phyloP scores from a whole-genome alignment of 2,113 vertebrate genomes.

The Phylloscopus whistleri region DNA sequence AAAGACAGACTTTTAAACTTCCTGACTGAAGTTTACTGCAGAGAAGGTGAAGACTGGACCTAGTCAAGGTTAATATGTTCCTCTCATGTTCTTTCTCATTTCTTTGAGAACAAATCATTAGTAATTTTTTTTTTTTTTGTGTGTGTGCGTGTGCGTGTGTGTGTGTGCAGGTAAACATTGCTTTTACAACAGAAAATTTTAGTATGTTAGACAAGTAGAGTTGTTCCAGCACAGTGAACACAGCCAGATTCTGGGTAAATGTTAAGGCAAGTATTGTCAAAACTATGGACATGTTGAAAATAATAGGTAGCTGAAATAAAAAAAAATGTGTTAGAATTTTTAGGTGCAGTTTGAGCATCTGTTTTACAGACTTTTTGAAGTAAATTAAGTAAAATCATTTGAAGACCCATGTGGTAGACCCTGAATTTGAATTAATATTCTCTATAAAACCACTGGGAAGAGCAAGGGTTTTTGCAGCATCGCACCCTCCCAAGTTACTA shows the following conservation, averaged over 20 bases:
- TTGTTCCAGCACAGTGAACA: not conserved
- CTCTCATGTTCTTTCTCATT: not conserved
- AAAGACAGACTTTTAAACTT: not conserved
- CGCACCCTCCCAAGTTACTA: not conserved
- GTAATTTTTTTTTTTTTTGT: not conserved
- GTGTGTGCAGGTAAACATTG: not conserved
- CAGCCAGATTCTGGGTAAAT: not conserved
- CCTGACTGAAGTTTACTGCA: not conserved
- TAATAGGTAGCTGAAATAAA: not conserved
- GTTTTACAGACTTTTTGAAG: not conserved
- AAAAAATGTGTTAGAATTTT: not conserved
- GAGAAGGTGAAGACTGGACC: not conserved
- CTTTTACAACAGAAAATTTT: not conserved
- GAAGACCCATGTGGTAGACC: not conserved
- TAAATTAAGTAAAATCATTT: not conserved
- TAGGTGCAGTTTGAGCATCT: not conserved
- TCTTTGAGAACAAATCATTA: not conserved
- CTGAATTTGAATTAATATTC: not conserved
- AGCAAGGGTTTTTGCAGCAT: not conserved
- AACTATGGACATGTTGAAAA: not conserved
- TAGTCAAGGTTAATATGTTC: not conserved
- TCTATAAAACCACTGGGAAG: not conserved
- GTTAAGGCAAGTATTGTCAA: not conserved
- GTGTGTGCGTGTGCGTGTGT: too few relatives aligned
- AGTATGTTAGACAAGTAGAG: not conserved